Evolutionary conservation across 2,113 vertebrate genomes (phyloP).

Genomic region (Ptilorrhoa leucosticta): DNA sequence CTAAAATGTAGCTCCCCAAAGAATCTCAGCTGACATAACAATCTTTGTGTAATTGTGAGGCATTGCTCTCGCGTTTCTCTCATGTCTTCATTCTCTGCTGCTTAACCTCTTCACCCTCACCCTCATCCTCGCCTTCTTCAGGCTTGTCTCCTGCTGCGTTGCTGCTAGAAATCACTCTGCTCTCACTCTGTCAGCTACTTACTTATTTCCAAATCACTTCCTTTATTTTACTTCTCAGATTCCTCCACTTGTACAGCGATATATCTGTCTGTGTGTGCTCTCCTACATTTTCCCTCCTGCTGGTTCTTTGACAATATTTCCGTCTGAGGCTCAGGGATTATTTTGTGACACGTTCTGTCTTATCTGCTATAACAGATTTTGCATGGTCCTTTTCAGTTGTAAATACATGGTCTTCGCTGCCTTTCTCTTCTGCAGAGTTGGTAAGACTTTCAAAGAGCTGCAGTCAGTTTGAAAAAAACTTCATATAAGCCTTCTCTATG

Average conservation of each 20-base stretch:
- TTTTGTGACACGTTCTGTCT: not conserved
- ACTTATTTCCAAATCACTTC: slow-evolving; percentile 48
- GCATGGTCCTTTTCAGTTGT: not conserved
- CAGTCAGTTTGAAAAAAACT: not conserved
- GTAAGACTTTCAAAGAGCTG: not conserved
- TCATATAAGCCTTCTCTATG: not conserved
- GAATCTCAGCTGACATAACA: slow-evolving; percentile 52
- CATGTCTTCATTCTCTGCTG: slow-evolving; percentile 52
- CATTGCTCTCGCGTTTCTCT: slow-evolving; percentile 24
- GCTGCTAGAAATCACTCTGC: slow-evolving; percentile 43
- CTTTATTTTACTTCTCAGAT: slow-evolving; percentile 36
- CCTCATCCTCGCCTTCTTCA: slow-evolving; percentile 43
- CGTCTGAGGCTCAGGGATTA: not conserved
- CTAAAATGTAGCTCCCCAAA: not conserved
- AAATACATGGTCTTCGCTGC: fast-evolving
- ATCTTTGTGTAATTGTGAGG: not conserved
- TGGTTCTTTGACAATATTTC: not conserved
- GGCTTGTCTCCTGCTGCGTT: not conserved
- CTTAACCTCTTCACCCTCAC: slow-evolving; percentile 55
- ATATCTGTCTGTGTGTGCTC: not conserved
- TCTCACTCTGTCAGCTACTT: slow-evolving; percentile 54
- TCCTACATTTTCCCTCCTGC: not conserved
- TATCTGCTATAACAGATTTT: not conserved
- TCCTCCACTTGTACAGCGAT: not conserved
- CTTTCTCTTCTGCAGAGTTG: not conserved